These are phyloP conservation scores for Cathartes aura DNA, from an alignment of 2,113 vertebrate genomes.

Conservation along the genomic window DNA sequence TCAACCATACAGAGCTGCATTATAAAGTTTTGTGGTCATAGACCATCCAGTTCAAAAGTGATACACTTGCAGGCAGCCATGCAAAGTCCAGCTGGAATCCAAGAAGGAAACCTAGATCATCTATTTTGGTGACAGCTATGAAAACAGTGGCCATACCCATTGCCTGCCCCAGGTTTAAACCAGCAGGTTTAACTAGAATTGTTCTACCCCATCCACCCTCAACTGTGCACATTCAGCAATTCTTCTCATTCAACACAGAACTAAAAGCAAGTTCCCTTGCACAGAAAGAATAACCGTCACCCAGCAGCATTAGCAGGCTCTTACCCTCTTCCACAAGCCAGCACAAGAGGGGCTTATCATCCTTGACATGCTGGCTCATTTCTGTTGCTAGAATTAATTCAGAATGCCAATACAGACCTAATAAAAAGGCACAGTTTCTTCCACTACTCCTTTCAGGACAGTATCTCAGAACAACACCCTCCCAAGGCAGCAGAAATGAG, in stretches of 20 bases:
- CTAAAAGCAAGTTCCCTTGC: neutral
- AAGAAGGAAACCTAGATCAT: neutral
- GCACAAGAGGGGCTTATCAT: neutral
- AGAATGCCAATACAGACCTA: neutral
- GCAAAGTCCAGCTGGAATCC: neutral
- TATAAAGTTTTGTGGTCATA: neutral
- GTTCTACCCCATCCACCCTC: neutral
- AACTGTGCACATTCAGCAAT: neutral
- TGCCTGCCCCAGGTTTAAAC: neutral
- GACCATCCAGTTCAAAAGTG: neutral
- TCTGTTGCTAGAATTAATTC: neutral
- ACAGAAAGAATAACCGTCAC: neutral
- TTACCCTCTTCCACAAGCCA: neutral
- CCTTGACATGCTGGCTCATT: neutral
- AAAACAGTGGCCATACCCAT: neutral
- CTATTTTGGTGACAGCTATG: neutral
- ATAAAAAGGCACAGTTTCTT: neutral
- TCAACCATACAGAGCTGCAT: neutral
- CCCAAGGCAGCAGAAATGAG: neutral
- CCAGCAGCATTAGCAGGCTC: neutral
- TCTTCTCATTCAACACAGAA: neutral
- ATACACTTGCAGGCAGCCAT: neutral
- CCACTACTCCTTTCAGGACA: neutral
- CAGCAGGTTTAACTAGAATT: neutral
- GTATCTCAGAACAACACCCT: neutral